phyloP scores from a whole-genome alignment of 2,113 vertebrate genomes.

The Hucho hucho region DNA sequence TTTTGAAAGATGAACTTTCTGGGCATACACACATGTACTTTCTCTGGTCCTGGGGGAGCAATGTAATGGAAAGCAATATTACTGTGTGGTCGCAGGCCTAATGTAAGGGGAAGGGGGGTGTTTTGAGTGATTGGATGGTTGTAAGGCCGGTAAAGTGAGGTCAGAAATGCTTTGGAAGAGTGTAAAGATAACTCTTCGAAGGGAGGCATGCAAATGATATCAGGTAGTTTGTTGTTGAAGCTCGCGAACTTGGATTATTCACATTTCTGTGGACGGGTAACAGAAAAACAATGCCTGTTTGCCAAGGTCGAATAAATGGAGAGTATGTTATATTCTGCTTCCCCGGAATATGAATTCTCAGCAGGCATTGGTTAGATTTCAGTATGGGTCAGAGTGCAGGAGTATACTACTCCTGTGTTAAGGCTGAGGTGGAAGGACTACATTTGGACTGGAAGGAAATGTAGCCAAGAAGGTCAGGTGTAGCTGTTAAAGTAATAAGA shows the following conservation, averaged over 20 bases:
- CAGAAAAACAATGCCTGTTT: constrained; percentile 16
- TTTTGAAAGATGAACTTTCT: constrained; percentile 67
- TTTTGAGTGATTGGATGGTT: constrained; percentile 56
- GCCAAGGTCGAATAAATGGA: constrained; percentile 40
- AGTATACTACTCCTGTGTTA: constrained; percentile 38
- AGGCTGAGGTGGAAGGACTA: constrained; percentile 39
- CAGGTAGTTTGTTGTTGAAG: constrained; percentile 20
- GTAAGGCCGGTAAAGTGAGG: constrained; percentile 40
- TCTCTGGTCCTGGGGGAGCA: constrained; percentile 58
- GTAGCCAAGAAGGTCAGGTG: constrained; percentile 42
- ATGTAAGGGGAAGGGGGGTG: constrained; percentile 30
- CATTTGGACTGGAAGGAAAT: constrained; percentile 56
- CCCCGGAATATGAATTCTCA: constrained; percentile 31
- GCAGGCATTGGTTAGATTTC: constrained; percentile 50
- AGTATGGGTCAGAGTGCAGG: constrained; percentile 40
- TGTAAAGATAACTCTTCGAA: constrained; percentile 49
- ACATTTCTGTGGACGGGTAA: constrained; percentile 32
- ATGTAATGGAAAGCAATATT: constrained; percentile 65
- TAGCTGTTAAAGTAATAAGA: constrained; percentile 55
- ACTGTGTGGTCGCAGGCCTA: constrained; percentile 44
- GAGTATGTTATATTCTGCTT: constrained; percentile 41
- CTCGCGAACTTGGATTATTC: constrained; percentile 22
- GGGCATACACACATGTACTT: constrained; percentile 56
- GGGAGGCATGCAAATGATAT: constrained; percentile 33
- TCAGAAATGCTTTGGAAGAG: constrained; percentile 51